Percentiles rank a stretch among this genome's conserved stretches.
Evolutionary conservation across 2,113 vertebrate species (phyloP).

Genomic region (Pycnonotus jocosus): DNA sequence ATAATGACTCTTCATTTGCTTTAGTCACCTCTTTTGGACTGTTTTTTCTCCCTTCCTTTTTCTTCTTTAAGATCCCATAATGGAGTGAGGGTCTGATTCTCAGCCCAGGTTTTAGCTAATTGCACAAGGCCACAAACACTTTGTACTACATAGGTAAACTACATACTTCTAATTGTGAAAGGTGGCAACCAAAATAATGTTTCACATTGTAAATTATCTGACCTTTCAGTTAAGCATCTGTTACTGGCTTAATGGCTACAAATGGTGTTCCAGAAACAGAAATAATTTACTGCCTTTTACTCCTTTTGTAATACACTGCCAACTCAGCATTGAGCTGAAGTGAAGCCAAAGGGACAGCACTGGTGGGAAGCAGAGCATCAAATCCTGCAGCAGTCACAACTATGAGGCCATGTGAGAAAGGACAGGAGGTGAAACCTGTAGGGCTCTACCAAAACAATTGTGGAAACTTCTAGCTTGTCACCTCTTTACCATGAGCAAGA

Average conservation of each 20-base stretch:
- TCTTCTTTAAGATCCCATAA: not conserved
- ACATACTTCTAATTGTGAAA: not conserved
- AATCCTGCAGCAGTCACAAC: fast-evolving
- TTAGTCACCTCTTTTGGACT: not conserved
- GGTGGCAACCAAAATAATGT: not conserved
- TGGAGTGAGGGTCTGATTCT: not conserved
- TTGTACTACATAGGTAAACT: not conserved
- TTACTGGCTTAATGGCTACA: not conserved
- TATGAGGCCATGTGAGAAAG: not conserved
- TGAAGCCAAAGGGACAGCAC: not conserved
- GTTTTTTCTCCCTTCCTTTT: not conserved
- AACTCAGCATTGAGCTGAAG: not conserved
- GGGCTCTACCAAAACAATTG: not conserved
- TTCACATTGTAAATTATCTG: slow-evolving; percentile 20
- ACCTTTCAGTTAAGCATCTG: not conserved
- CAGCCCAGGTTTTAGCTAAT: not conserved
- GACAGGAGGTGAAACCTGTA: not conserved
- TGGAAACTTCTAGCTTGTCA: not conserved
- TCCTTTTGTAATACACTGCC: not conserved
- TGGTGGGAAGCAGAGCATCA: not conserved
- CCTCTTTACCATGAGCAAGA: not conserved
- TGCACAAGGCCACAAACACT: not conserved
- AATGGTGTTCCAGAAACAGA: not conserved
- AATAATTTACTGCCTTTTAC: not conserved
- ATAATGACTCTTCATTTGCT: not conserved